Evolutionary conservation across 2,113 vertebrate genomes (phyloP), one percentile per base, ranked within the genome.

Genomic region (Cavia porcellus): DNA sequence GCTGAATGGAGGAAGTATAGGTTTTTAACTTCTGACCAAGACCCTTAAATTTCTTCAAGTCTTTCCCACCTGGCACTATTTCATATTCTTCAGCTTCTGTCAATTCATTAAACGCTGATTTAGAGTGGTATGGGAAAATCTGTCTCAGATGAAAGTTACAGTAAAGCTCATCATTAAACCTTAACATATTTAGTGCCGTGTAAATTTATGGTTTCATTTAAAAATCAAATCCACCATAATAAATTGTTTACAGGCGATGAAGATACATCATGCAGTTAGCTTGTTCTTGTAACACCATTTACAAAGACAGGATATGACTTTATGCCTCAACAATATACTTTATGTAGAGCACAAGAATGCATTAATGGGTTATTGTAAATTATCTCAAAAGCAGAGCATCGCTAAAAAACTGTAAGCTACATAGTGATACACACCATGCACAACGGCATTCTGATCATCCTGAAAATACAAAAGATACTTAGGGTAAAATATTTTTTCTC

Each of bases 131-230:
- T 64, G 50, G 55, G 25, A 93, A 86, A 38, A 79, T 91, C n/a
- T 94, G 95, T 98, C 59, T 97, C 92, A 92, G 83, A 87, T 94
- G 88, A 96, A 92, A 92, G 64, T 95, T 72, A 85, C 61, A n/a
- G 57, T 93, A 95, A 97, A 88, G 62, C 9, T 97, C 94, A 94
- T 92, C 92, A 97, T 94, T 84, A 97, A 98, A 97, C 45, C 87
- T 97, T 86, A 80, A 92, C 97, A 93, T 86, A 95, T 98, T 97
- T 89, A 97, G 70, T 61, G 77, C n/a, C 77, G 52, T 75, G 30
- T 8, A 30, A 97, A 97, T 98, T 97, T 95, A 97, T 97, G 86
- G 66, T 66, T 95, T 90, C n/a, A 2, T 3, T 93, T 93, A 96
- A 96, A 98, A 96, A 75, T 82, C 12, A 96, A 82, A 96, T 83